Evolutionary conservation across 2,797 vertebrate genomes (phyloP).

Genomic region (Paramormyrops hopkinsi): DNA sequence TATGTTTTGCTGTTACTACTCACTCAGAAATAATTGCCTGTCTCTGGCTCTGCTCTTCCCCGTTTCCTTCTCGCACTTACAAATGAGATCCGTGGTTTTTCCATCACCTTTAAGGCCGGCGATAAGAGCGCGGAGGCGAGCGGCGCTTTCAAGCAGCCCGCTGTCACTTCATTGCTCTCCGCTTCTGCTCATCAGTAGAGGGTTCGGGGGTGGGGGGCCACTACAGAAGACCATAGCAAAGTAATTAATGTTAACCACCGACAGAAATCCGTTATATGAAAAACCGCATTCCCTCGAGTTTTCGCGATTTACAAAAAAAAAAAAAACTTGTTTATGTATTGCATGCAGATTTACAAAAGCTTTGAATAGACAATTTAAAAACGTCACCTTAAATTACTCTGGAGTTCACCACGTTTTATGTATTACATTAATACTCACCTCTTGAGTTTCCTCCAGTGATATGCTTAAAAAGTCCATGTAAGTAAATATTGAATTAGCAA

Average conservation of each 20-base stretch:
- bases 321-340: not conserved
- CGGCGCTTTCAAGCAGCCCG: not conserved
- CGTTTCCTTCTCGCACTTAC: not conserved
- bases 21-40: slow-evolving; percentile 18
- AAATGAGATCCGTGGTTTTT: not conserved
- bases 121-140: not conserved
- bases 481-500: not conserved
- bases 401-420: not conserved
- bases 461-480: not conserved
- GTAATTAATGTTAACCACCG: not conserved
- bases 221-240: not conserved
- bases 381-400: not conserved
- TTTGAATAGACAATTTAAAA: not conserved
- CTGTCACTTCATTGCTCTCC: not conserved
- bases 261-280: not conserved
- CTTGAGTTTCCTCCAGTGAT: not conserved
- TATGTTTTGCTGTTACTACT: slow-evolving; percentile 8
- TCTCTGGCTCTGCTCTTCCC: slow-evolving; percentile 11
- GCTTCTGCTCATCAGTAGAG: not conserved
- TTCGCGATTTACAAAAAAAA: not conserved
- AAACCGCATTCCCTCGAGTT: not conserved
- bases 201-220: not conserved
- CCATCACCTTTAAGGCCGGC: not conserved
- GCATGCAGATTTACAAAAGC: slow-evolving; percentile 4
- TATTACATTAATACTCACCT: not conserved